These are phyloP conservation scores for Halcyon malimbica DNA, from an alignment of 2,113 vertebrate species.

Conservation along the genomic window DNA sequence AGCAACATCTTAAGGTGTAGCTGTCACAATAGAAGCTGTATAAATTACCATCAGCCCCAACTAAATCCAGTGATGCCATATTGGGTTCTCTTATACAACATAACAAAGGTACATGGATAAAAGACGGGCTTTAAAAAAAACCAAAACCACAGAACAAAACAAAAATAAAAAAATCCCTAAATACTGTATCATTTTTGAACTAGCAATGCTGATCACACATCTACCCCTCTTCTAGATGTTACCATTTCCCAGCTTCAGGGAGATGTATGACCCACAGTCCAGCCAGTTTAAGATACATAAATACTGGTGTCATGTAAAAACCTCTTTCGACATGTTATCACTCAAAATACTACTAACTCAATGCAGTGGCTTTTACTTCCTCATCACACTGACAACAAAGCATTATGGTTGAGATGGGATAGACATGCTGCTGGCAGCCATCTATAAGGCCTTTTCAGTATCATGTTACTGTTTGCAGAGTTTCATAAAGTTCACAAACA, in stretches of 20 bases:
- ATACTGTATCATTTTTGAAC: not conserved
- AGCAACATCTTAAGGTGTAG: not conserved
- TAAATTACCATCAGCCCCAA: not conserved
- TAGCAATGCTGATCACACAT: not conserved
- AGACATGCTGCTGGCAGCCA: not conserved
- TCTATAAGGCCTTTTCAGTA: not conserved
- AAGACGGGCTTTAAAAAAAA: not conserved
- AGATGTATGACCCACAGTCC: no score
- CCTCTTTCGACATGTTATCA: not conserved
- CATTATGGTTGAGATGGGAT: not conserved
- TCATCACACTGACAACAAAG: not conserved
- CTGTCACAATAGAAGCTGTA: conserved; percentile 16
- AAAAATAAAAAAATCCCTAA: not conserved
- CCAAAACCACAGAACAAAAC: not conserved
- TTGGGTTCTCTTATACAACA: not conserved
- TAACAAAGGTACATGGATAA: not conserved
- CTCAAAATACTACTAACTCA: not conserved
- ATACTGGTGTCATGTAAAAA: not conserved
- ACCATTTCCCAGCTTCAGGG: not conserved
- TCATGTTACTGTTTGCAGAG: not conserved
- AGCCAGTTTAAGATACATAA: not conserved
- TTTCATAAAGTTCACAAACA: not conserved
- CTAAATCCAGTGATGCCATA: not conserved
- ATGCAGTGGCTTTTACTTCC: not conserved
- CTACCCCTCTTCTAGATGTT: rapidly evolving